A percentile compares a stretch with the other conserved stretches of the same genome.
These are phyloP conservation scores for Diachasmimorpha longicaudata DNA, from an alignment of 1,140 invertebrate genomes.

Conservation along the genomic window DNA sequence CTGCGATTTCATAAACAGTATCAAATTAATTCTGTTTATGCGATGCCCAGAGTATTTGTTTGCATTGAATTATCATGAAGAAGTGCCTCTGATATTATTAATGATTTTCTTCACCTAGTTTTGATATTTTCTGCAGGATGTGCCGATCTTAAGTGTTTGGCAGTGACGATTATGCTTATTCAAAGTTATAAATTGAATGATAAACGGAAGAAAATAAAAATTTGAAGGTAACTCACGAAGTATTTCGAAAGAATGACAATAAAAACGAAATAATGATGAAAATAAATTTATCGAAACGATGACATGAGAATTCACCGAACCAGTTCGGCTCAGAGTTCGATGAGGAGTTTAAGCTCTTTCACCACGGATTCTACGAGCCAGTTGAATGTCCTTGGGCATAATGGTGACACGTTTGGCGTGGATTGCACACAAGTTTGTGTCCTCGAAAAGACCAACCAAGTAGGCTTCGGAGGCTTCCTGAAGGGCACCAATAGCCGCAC, in stretches of 20 bases:
- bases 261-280: slow-evolving; percentile 26
- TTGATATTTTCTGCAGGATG: neutral
- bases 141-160: slow-evolving; percentile 38
- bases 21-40: neutral
- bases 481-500: slow-evolving; percentile 77
- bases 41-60: neutral
- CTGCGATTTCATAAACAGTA: neutral
- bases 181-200: neutral
- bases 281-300: neutral
- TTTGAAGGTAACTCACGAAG: neutral
- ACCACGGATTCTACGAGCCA: slow-evolving; percentile 84
- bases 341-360: slow-evolving; percentile 74
- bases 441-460: slow-evolving; percentile 88
- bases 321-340: slow-evolving; percentile 9
- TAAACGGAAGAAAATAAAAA: neutral
- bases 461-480: slow-evolving; percentile 87
- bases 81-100: neutral
- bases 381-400: slow-evolving; percentile 95
- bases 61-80: neutral
- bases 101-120: neutral
- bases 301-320: neutral
- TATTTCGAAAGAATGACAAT: neutral
- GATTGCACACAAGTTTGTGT: slow-evolving; percentile 92
- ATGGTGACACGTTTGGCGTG: slow-evolving; percentile 94
- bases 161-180: slow-evolving; percentile 41